Base-by-base conservation (phyloP, 2,797 vertebrate species). In the Sorex maritimensis region DNA sequence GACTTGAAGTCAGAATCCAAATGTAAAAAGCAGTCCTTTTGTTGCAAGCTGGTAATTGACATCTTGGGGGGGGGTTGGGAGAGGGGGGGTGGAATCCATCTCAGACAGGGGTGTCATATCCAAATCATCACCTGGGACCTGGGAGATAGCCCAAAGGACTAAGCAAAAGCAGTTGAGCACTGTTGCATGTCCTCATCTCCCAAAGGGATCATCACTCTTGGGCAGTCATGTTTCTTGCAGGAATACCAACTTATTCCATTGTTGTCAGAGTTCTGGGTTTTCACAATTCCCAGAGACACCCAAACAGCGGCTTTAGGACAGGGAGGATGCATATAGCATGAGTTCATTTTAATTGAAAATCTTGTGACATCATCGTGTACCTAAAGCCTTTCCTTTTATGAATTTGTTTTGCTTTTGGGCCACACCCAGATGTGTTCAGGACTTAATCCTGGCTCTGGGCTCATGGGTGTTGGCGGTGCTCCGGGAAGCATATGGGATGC, bases 211-310 rank as follows among this genome's bases (percentile, higher is more conserved):
- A 77, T 34, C 49, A 30, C 6, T 26, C 81, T 63, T 49, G 58
- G 52, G 46, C 14, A 77, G 15, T 75, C 21, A 55, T 38, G 15
- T 75, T 90, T 72, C 44, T 91, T 85, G 12, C 85, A 78, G 87
- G 34, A 10, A 86, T 77, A 26, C n/a, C 26, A 19, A 46, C 34
- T 87, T 65, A 75, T 65, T 75, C 58, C 41, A 80, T n/a, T 80
- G 85, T 91, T 89, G 68, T 75, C 61, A 82, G 55, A 82, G 86
- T 82, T 89, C 67, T 61, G 82, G 86, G 44, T 71, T 69, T 90
- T 80, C 17, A 2, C 72, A 87, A 86, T 86, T 80, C 13, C 19
- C 38, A 67, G 38, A 44, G 28, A 89, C 86, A 85, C 34, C 26
- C 41, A 84, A 79, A 68, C 15, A 52, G 41, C 34, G 30, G 68